These are phyloP conservation scores for Pseudois nayaur DNA, from an alignment of 2,113 vertebrate species.

Conservation along the genomic window DNA sequence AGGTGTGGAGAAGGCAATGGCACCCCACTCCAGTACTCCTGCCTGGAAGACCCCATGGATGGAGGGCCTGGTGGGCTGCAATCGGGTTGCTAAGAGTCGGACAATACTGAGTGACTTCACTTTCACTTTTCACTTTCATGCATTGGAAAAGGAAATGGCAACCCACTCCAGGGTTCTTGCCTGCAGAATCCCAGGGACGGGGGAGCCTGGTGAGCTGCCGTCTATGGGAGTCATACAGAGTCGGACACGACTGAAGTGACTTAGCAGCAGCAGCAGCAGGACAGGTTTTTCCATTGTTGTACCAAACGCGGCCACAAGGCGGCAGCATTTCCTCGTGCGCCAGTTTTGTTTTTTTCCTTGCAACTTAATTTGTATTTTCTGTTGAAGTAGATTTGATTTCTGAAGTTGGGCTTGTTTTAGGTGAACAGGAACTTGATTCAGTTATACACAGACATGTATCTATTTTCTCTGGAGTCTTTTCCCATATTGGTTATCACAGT, in stretches of 20 bases:
- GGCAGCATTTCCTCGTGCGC: not conserved
- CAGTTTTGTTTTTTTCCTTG: not conserved
- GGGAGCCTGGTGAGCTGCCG: too few species aligned
- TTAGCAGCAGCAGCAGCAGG: too few species aligned
- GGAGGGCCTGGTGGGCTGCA: too few species aligned
- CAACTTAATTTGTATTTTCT: not conserved
- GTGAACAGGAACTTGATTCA: not conserved
- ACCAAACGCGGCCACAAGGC: not conserved
- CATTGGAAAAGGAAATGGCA: too few species aligned
- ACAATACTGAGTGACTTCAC: too few species aligned
- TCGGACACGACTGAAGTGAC: too few species aligned
- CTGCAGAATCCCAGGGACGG: too few species aligned
- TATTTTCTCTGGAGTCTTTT: not conserved
- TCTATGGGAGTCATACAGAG: too few species aligned
- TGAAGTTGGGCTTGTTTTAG: not conserved
- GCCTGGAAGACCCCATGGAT: too few species aligned
- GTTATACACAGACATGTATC: not conserved
- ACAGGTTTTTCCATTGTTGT: not conserved
- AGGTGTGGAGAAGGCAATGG: not conserved
- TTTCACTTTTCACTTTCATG: too few species aligned
- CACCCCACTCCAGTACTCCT: rapidly evolving
- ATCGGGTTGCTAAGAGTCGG: too few species aligned
- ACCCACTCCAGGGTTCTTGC: too few species aligned
- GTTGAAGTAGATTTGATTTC: not conserved
- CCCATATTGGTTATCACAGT: not conserved